Base-by-base conservation (phyloP, 2,113 vertebrate genomes). In the Acrocephalus kingi region DNA sequence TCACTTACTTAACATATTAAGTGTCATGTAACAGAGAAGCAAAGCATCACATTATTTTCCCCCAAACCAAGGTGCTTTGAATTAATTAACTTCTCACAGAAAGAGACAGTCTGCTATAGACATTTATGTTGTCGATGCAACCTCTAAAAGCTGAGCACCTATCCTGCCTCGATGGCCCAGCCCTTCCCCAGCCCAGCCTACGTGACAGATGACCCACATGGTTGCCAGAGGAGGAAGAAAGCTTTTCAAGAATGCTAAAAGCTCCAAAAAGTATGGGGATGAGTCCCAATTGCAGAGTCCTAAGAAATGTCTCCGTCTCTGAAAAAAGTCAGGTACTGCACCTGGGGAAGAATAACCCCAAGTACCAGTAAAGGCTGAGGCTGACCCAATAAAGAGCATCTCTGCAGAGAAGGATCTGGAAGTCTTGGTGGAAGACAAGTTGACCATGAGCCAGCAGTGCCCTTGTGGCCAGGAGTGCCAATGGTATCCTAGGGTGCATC, bases 141-240 rank as follows among this genome's bases (percentile, higher is more conserved):
- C 2, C 5, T 77, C 66, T 75, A 21, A 52, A 85, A 78, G 7
- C 24, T 48, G 37, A 74, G 33, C 15, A 52, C 23, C 18, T 52
- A 9, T 19, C 24, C 17, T 58, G 19, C 22, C 21, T 81, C 5
- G 0, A 19, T 46, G 25, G 2, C 17, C 2, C 28, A 78, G 43
- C 22, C 27, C 8, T 56, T 68, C 6, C 58, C 31, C n/a, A 79
- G 19, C 16, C n/a, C 35, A 63, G 35, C 11, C 16, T 25, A 19
- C 11, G 9, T 49, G 46, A 63, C 31, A 71, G 48, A 62, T 58
- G 46, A 43, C 27, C 24, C 3, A 2, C 1, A 1, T 3, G 1
- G 8, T 15, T 43, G 30, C 6, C 72, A 83, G 17, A 83, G 22
- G 30, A 88, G 89, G 30, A 7, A 61, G 24, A 88, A 71, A 74